Percentiles rank a stretch among this genome's conserved stretches.
Conservation (phyloP, 2,113 vertebrate genomes). For the Apaloderma vittatum region DNA sequence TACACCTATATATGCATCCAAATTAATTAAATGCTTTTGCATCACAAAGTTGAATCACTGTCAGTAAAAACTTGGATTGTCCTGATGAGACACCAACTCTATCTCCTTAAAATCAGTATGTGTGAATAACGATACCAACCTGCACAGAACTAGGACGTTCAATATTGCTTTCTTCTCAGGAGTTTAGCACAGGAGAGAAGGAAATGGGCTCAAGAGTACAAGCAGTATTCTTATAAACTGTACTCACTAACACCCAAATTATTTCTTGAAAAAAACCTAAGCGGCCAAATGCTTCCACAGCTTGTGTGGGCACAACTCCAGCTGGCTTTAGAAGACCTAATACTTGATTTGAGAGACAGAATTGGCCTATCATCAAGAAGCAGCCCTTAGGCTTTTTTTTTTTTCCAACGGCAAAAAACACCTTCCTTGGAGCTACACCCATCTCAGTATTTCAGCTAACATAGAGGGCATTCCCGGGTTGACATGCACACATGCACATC, state of each 20-base stretch:
- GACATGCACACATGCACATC: not conserved
- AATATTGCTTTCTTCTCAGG: not conserved
- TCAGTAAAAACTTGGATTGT: not conserved
- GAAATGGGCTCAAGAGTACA: not conserved
- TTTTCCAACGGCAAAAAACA: not conserved
- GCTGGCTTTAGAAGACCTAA: not conserved
- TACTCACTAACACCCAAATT: not conserved
- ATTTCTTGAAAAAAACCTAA: not conserved
- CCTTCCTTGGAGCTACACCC: not conserved
- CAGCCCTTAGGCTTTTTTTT: not conserved
- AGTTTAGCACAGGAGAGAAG: not conserved
- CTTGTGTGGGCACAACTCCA: not conserved
- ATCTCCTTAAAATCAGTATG: not conserved
- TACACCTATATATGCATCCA: not conserved
- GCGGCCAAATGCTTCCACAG: not conserved
- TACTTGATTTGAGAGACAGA: not conserved
- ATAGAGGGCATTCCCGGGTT: not conserved
- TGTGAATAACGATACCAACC: not conserved
- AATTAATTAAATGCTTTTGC: not conserved
- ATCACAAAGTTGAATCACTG: not conserved
- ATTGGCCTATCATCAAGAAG: not conserved
- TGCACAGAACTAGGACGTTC: not conserved
- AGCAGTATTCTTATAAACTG: not conserved
- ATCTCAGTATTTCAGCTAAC: not conserved
- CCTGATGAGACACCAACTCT: not conserved